phyloP scores from a whole-genome alignment of 2,797 vertebrate genomes.

The Gambelia wislizenii region DNA sequence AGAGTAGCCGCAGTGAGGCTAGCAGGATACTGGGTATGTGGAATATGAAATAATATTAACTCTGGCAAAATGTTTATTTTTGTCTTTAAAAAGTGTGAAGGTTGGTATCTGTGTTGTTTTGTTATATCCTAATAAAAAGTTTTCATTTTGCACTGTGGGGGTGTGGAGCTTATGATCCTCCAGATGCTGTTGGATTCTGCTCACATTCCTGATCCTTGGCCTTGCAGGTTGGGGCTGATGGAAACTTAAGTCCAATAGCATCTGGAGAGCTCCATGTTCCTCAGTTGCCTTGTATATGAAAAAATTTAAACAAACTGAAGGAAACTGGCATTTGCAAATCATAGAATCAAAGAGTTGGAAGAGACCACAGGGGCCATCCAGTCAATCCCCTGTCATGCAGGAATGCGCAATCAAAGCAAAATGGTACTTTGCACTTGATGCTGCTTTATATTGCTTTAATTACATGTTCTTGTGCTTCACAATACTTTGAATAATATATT shows the following conservation, averaged over 20 bases:
- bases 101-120: not conserved
- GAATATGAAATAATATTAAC: not conserved
- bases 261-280: not conserved
- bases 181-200: not conserved
- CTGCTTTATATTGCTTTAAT: not conserved
- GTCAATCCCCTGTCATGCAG: too few relatives aligned
- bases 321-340: not conserved
- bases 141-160: not conserved
- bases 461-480: not conserved
- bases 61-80: not conserved
- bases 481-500: not conserved
- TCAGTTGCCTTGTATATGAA: not conserved
- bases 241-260: not conserved
- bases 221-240: not conserved
- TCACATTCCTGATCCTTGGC: not conserved
- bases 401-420: too few relatives aligned
- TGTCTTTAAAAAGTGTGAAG: not conserved
- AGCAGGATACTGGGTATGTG: constrained; percentile 88
- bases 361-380: too few relatives aligned
- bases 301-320: not conserved
- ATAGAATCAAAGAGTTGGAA: too few relatives aligned
- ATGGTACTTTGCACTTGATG: not conserved
- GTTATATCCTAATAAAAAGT: not conserved
- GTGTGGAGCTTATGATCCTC: not conserved
- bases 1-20: constrained; percentile 87